Conservation (phyloP, 2,797 vertebrate genomes). For the Scarus forsteni region DNA sequence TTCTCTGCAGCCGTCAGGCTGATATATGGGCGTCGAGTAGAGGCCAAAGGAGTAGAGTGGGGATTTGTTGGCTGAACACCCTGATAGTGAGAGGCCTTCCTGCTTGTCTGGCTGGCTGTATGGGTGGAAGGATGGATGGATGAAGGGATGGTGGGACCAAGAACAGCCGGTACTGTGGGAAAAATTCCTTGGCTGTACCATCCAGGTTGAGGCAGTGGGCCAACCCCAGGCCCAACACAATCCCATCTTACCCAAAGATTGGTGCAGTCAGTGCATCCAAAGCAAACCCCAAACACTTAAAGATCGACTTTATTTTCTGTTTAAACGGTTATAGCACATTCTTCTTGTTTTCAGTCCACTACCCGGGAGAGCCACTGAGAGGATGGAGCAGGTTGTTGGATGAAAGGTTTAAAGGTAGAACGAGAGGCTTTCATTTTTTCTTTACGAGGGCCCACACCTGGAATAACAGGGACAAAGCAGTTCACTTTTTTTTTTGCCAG, state of each 20-base stretch:
- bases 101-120: conserved; percentile 47
- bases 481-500: conserved; percentile 64
- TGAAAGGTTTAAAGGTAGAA: conserved; percentile 47
- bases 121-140: conserved; percentile 43
- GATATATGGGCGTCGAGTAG: conserved; percentile 68
- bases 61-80: conserved; percentile 74
- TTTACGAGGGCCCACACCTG: conserved; percentile 66
- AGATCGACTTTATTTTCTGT: conserved; percentile 43
- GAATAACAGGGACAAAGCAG: conserved; percentile 62
- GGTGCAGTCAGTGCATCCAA: conserved; percentile 46
- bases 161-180: conserved; percentile 70
- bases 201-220: conserved; percentile 60
- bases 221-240: conserved; percentile 62
- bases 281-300: conserved; percentile 41
- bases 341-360: conserved; percentile 42
- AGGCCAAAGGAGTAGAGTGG: conserved; percentile 67
- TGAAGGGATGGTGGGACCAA: conserved; percentile 45
- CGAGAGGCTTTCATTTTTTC: conserved; percentile 20
- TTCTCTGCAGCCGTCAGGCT: conserved; percentile 68
- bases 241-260: conserved; percentile 52
- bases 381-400: conserved; percentile 48
- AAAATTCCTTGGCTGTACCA: conserved; percentile 70
- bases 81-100: conserved; percentile 64
- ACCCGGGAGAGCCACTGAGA: conserved; percentile 30
- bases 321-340: conserved; percentile 47